Percentiles rank a stretch among this genome's conserved stretches.
These are phyloP conservation scores for Setipinna tenuifilis DNA, from an alignment of 2,797 vertebrate species.

Conservation along the genomic window DNA sequence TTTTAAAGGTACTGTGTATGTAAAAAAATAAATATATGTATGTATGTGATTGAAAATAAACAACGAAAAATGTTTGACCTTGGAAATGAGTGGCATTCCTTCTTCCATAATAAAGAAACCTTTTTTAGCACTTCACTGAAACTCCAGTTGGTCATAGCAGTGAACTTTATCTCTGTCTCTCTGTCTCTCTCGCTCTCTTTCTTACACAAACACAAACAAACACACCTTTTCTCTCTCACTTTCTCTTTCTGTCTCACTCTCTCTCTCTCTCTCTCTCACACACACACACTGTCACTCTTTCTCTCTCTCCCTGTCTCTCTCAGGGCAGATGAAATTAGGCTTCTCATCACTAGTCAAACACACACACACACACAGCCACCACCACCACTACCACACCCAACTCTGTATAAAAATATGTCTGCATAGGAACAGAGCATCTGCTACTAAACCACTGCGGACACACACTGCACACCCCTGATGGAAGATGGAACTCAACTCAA, in stretches of 20 bases:
- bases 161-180: too few species aligned
- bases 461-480: not conserved
- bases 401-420: not conserved
- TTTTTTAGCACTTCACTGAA: not conserved
- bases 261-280: not conserved
- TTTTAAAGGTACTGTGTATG: slow-evolving; percentile 85
- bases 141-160: not conserved
- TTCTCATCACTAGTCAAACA: not conserved
- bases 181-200: not conserved
- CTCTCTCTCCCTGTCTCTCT: not conserved
- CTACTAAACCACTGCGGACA: not conserved
- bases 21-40: slow-evolving; percentile 81
- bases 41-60: slow-evolving; percentile 88
- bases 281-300: slow-evolving; percentile 4
- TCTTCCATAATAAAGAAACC: slow-evolving; percentile 15
- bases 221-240: too few species aligned
- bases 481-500: not conserved
- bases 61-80: slow-evolving; percentile 76
- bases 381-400: not conserved
- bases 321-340: too few species aligned
- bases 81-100: slow-evolving; percentile 56
- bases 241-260: not conserved
- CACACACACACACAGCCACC: not conserved
- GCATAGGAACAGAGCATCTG: slow-evolving; percentile 25
- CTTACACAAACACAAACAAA: too few species aligned